Conservation (phyloP, 2,888 invertebrate species). For the Lochmaea crataegi region DNA sequence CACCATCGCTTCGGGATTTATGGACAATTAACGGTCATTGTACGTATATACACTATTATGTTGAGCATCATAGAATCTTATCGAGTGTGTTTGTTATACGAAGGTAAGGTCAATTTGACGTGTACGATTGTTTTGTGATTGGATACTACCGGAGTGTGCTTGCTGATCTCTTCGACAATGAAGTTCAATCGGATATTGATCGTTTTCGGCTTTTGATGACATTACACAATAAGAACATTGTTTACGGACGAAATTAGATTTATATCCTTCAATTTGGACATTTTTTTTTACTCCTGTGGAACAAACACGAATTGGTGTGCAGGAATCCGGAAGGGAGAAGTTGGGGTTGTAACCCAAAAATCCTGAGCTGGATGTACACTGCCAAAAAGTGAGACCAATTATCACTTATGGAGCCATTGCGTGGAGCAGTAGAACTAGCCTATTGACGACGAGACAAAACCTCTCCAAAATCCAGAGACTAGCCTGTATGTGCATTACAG, state of each 20-base stretch:
- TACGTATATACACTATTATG: conserved; percentile 34
- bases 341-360: no score
- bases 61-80: conserved; percentile 35
- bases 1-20: conserved; percentile 39
- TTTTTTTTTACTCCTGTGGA: no score
- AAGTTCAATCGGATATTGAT: neutral
- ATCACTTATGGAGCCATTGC: no score
- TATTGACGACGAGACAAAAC: no score
- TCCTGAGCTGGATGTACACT: no score
- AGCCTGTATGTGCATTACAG: no score
- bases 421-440: no score
- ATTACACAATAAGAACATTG: neutral
- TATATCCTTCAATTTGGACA: no score
- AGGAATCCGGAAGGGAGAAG: no score
- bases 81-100: conserved; percentile 22
- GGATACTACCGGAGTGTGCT: neutral
- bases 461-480: no score
- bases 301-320: no score
- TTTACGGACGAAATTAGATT: neutral
- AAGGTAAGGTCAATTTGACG: neutral
- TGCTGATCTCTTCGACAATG: neutral
- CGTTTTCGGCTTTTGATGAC: neutral
- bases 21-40: conserved; percentile 47
- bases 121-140: neutral
- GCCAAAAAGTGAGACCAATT: no score